A percentile compares a stretch with the other conserved stretches of the same genome.
phyloP scores from a whole-genome alignment of 30 jellyfish, hydroid and myxozoan species.

The Phacellophora camtschatica region DNA sequence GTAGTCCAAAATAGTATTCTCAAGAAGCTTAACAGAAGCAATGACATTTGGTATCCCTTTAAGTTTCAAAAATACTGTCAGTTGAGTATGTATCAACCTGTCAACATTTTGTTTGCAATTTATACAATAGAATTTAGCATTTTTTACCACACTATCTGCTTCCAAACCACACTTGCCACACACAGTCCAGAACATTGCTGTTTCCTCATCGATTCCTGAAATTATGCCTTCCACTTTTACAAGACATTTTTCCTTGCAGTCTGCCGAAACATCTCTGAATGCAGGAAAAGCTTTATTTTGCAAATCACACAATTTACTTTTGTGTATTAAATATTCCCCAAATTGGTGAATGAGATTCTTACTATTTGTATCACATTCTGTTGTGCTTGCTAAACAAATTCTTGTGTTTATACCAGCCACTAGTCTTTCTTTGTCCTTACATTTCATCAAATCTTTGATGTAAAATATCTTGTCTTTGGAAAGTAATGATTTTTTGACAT shows the following conservation, averaged over 20 bases:
- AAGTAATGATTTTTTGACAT: neutral
- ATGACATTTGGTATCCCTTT: neutral
- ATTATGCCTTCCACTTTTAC: slow-evolving; percentile 30
- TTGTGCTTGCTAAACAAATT: neutral
- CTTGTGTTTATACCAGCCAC: slow-evolving; percentile 24
- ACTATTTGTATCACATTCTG: neutral
- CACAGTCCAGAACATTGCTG: slow-evolving; percentile 49
- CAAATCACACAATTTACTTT: neutral
- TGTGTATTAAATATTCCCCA: neutral
- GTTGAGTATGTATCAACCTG: slow-evolving; percentile 31
- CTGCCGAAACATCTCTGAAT: neutral
- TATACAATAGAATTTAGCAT: neutral
- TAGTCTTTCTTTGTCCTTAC: neutral
- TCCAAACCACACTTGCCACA: slow-evolving; percentile 38
- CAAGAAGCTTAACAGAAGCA: slow-evolving; percentile 28
- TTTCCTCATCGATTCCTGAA: slow-evolving; percentile 30
- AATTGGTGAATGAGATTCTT: too few species aligned
- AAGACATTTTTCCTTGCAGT: neutral
- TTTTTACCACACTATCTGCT: neutral
- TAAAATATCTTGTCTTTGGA: neutral
- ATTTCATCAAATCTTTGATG: neutral
- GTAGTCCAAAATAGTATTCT: slow-evolving; percentile 27
- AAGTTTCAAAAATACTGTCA: neutral
- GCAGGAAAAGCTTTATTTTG: too few species aligned
- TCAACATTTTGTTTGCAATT: slow-evolving; percentile 4